These are phyloP conservation scores for Aphaenogaster rudis DNA, from an alignment of 1,140 invertebrate species.

Conservation along the genomic window DNA sequence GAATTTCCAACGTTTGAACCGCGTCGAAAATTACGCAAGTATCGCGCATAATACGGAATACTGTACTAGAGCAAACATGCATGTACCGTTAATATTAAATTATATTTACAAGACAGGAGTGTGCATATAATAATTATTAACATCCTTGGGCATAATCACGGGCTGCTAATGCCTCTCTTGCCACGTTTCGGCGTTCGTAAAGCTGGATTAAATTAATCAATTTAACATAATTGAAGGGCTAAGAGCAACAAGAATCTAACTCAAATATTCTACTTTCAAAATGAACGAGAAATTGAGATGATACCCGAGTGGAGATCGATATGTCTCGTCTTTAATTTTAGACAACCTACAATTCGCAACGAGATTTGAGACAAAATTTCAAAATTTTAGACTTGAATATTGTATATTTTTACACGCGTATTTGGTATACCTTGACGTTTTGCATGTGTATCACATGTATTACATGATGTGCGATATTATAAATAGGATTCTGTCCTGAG, in stretches of 20 bases:
- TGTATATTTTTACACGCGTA: neutral
- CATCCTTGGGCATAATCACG: constrained; percentile 13
- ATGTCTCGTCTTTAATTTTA: neutral
- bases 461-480: neutral
- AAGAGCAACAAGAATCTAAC: neutral
- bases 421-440: neutral
- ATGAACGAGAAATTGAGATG: constrained; percentile 19
- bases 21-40: neutral
- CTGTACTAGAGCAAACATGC: neutral
- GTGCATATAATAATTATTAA: constrained; percentile 7
- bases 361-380: neutral
- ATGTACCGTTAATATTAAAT: neutral
- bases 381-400: neutral
- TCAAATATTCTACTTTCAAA: constrained; percentile 16
- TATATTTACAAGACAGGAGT: constrained; percentile 11
- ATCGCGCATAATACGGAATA: neutral
- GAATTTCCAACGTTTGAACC: constrained; percentile 37
- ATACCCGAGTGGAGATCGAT: neutral
- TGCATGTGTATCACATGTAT: neutral
- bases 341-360: neutral
- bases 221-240: neutral
- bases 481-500: neutral
- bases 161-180: neutral
- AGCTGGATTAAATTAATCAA: constrained; percentile 32
- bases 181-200: neutral